Evolutionary conservation across 2,113 vertebrate species (phyloP).

Genomic region (Falcunculus frontatus): DNA sequence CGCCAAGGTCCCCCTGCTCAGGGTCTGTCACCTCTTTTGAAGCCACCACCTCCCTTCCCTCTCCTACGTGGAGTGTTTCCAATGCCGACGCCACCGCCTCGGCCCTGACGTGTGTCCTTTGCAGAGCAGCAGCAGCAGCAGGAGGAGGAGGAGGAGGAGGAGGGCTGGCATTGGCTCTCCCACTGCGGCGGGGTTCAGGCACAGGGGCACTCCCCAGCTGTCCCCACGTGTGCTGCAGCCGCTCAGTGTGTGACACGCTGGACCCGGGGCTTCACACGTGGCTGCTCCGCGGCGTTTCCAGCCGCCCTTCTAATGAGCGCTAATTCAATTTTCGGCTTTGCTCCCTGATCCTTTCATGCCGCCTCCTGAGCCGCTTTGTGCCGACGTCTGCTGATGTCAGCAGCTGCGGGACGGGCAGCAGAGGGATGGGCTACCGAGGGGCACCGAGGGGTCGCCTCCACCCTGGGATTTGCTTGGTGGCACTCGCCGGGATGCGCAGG

Average conservation of each 20-base stretch:
- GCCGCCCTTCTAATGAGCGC: not conserved
- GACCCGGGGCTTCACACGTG: not conserved
- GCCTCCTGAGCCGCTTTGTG: slow-evolving; percentile 25
- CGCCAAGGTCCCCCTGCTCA: not conserved
- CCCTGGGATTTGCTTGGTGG: not conserved
- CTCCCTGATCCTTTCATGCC: slow-evolving; percentile 15
- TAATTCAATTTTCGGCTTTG: slow-evolving; percentile 59
- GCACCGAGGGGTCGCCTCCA: not conserved
- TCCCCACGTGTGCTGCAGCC: not conserved
- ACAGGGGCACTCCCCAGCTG: not conserved
- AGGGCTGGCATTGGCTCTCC: not conserved
- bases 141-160: not conserved
- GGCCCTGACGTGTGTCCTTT: not conserved
- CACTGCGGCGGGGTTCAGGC: accelerated
- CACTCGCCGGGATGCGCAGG: not conserved
- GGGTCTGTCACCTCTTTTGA: not conserved
- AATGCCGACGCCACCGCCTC: accelerated
- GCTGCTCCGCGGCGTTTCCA: not conserved
- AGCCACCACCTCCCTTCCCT: not conserved
- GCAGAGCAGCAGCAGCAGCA: not conserved
- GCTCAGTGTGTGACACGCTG: not conserved
- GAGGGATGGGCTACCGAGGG: not conserved
- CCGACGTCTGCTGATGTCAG: slow-evolving; percentile 42
- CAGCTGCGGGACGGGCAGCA: accelerated
- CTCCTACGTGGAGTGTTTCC: accelerated